Conservation (phyloP, 2,888 invertebrate species). For the Pardosa pseudoannulata region DNA sequence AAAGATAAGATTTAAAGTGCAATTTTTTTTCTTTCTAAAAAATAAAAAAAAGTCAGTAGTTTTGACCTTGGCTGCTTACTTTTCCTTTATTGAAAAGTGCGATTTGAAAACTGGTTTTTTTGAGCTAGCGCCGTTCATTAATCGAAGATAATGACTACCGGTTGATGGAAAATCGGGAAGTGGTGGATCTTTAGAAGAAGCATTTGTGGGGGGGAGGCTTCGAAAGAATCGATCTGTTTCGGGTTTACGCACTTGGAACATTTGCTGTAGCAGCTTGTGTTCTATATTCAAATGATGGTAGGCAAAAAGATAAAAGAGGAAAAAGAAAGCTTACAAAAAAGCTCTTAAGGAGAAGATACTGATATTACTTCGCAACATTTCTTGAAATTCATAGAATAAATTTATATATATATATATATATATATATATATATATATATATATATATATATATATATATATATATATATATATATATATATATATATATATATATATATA, state of each 20-base stretch:
- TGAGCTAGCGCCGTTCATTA: neutral
- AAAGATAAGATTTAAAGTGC: neutral
- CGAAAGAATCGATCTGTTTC: neutral
- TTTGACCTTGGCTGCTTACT: neutral
- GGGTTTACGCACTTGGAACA: neutral
- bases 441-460: no score
- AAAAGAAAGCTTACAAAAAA: no score
- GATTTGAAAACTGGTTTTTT: slow-evolving; percentile 7
- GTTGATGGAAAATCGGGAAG: neutral
- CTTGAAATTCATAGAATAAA: no score
- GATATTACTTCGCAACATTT: no score
- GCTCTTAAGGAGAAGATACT: no score
- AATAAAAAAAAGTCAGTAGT: neutral
- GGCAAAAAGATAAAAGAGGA: no score
- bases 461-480: no score
- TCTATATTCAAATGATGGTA: neutral
- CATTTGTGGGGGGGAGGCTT: neutral
- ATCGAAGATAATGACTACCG: slow-evolving; percentile 12
- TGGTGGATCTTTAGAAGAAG: neutral
- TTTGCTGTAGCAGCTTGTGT: neutral
- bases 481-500: no score
- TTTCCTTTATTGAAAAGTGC: slow-evolving; percentile 2
- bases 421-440: no score
- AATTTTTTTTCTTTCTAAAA: neutral
- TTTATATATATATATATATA: no score